Base-by-base conservation (phyloP, 2,797 vertebrate species). In the Erithacus rubecula region DNA sequence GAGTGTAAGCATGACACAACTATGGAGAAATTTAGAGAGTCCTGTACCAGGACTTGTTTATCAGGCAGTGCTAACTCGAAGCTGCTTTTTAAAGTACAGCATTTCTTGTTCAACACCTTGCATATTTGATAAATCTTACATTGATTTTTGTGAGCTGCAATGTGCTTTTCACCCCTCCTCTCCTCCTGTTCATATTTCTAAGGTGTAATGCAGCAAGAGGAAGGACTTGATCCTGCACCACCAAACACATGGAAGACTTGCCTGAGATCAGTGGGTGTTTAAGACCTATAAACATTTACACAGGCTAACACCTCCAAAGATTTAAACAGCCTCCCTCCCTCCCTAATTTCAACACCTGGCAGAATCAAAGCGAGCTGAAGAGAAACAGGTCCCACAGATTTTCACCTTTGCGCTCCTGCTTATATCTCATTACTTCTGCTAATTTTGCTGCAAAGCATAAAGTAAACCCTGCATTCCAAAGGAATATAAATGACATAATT, bases 401-500 rank as follows among this genome's bases (percentile, higher is more conserved):
- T 84, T 95, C 95, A 95, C 94, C 89, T 96, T 19, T 82, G 89
- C 5, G 27, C 87, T 89, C 60, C 93, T 23, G 86, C 58, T 82
- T 78, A 8, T 10, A 89, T 90, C 93, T 86, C 34, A n/a, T 93
- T 88, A 62, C 91, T 92, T 59, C 19, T 34, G 80, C 92, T 95
- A 95, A 97, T 97, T 97, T 95, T 74, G 78, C 84, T 58, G 6
- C 83, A 68, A 83, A 95, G 92, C 87, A 59, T 79, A 95, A 97
- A 94, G 94, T 96, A 97, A 97, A 97, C 87, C 59, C 55, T 43
- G 72, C 92, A 32, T 93, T 94, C 97, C 96, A 85, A 30, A 62
- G 87, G 65, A 64, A 78, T 93, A 94, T 84, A 96, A 96, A 95
- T 97, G 97, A 96, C 94, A 96, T 97, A 95, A 97, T 97, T 97